These are phyloP conservation scores for Athripsodes cinereus DNA, from an alignment of 2,888 invertebrate species.

Conservation along the genomic window DNA sequence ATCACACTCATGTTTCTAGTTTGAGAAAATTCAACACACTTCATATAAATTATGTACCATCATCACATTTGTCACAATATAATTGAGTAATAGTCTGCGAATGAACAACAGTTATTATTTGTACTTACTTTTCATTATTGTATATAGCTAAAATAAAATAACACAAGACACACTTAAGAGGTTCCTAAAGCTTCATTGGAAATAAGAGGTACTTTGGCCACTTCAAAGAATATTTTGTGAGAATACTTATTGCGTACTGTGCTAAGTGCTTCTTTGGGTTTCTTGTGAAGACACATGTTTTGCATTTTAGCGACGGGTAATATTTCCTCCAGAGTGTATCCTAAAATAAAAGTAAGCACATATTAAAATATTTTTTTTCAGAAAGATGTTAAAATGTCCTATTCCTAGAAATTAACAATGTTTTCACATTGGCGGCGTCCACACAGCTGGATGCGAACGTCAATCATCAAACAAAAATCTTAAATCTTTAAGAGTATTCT, in stretches of 20 bases:
- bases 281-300: conserved; percentile 71
- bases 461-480: too few relatives aligned
- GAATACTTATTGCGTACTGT: conserved; percentile 92
- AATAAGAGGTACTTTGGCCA: conserved; percentile 71
- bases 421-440: too few relatives aligned
- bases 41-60: too few relatives aligned
- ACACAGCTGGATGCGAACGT: too few relatives aligned
- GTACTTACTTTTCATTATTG: conserved; percentile 11
- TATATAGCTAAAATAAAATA: conserved; percentile 1
- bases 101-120: conserved; percentile 7
- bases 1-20: too few relatives aligned
- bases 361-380: too few relatives aligned
- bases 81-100: background rate
- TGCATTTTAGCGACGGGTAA: conserved; percentile 62
- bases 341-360: conserved; percentile 37
- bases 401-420: too few relatives aligned
- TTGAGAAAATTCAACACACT: too few relatives aligned
- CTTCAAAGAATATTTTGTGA: conserved; percentile 89
- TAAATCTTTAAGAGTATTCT: too few relatives aligned
- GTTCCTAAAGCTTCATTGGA: conserved; percentile 32
- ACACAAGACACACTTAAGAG: conserved; percentile 1
- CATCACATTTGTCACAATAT: too few relatives aligned
- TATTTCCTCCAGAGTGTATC: conserved; percentile 72
- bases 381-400: too few relatives aligned
- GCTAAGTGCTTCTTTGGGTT: conserved; percentile 71